phyloP scores from a whole-genome alignment of 2,113 vertebrate species.

The Ondatra zibethicus region DNA sequence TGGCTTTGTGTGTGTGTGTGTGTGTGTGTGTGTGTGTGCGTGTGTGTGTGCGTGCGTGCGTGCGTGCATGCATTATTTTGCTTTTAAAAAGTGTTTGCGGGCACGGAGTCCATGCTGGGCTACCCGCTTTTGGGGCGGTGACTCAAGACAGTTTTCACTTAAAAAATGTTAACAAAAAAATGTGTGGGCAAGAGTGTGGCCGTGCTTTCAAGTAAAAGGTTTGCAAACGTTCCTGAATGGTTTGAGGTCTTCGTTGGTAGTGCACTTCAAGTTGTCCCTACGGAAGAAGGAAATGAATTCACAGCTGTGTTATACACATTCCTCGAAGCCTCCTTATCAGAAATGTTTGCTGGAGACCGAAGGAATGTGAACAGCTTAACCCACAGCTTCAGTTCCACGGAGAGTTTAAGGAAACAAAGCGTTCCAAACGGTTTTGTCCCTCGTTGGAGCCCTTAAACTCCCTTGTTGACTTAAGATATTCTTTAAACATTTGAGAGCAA shows the following conservation, averaged over 20 bases:
- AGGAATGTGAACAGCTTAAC: conserved; percentile 1
- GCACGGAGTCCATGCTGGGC: not conserved
- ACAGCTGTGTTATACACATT: not conserved
- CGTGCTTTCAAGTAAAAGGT: not conserved
- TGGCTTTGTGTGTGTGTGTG: too few relatives aligned
- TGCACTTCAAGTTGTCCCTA: not conserved
- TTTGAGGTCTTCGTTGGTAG: not conserved
- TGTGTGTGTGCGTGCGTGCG: accelerated
- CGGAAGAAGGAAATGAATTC: not conserved
- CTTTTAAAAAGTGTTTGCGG: not conserved
- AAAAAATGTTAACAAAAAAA: not conserved
- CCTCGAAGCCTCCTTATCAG: not conserved
- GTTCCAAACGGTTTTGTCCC: not conserved
- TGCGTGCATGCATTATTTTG: not conserved
- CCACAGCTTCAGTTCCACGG: not conserved
- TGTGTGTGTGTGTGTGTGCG: too few relatives aligned
- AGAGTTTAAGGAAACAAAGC: conserved; percentile 50
- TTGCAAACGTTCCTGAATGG: not conserved
- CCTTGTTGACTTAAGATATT: conserved; percentile 1
- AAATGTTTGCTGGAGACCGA: not conserved
- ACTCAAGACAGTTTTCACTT: not conserved
- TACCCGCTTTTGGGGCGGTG: not conserved
- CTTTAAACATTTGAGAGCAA: conserved; percentile 33
- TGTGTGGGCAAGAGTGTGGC: not conserved
- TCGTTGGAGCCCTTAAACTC: not conserved